Percentiles rank a stretch among this genome's conserved stretches.
Conservation (phyloP, 1,140 invertebrate species). For the Neodiprion lecontei region DNA sequence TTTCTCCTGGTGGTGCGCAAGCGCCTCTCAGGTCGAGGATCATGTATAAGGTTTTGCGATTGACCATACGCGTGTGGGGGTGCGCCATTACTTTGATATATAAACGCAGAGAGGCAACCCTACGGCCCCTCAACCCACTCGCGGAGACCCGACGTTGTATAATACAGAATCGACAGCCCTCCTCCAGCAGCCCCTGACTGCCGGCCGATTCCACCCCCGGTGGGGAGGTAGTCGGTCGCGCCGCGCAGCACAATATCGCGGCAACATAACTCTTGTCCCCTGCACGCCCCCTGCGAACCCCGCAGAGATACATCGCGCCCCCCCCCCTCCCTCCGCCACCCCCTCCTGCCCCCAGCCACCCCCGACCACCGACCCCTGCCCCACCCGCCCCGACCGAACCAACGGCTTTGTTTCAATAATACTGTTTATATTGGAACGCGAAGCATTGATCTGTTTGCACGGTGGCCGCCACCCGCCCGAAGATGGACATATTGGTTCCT, state of each 20-base stretch:
- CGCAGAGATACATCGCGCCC: constrained; percentile 30
- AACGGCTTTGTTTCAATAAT: constrained; percentile 43
- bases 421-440: constrained; percentile 63
- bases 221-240: constrained; percentile 11
- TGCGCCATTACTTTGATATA: too few relatives aligned
- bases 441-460: constrained; percentile 63
- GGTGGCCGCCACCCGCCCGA: constrained; percentile 36
- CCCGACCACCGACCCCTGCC: constrained; percentile 33
- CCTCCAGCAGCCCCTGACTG: not conserved
- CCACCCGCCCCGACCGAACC: constrained; percentile 9
- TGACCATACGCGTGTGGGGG: too few relatives aligned
- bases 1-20: not conserved
- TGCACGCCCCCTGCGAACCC: constrained; percentile 34
- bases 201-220: not conserved
- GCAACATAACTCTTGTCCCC: constrained; percentile 45
- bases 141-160: not conserved
- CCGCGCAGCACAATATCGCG: constrained; percentile 25
- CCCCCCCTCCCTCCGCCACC: constrained; percentile 29
- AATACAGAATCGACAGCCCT: constrained; percentile 7
- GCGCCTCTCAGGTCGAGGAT: too few relatives aligned
- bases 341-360: constrained; percentile 30
- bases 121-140: not conserved
- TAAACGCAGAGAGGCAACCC: not conserved
- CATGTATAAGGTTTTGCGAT: too few relatives aligned
- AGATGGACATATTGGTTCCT: constrained; percentile 45